Evolutionary conservation across 2,888 invertebrate genomes (phyloP).

Genomic region (Maniola hyperantus): DNA sequence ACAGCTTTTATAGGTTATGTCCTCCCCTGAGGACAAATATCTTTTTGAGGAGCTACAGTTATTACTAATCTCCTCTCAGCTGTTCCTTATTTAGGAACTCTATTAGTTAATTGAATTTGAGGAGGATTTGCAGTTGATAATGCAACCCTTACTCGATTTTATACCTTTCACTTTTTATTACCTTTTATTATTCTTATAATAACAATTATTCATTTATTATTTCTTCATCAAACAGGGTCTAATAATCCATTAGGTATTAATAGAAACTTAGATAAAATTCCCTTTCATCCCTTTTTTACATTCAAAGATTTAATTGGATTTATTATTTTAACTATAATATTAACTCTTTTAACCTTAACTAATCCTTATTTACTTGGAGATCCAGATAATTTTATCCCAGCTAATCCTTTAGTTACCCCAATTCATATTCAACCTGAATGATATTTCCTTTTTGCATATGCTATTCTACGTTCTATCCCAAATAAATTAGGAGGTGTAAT

Average conservation of each 20-base stretch:
- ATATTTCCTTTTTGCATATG: too few relatives aligned
- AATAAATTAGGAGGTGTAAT: too few relatives aligned
- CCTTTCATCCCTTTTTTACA: conserved; percentile 86
- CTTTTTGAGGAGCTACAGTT: conserved; percentile 91
- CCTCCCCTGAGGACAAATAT: conserved; percentile 84
- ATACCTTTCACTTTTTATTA: conserved; percentile 87
- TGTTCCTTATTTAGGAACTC: conserved; percentile 85
- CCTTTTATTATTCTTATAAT: conserved; percentile 83
- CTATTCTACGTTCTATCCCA: too few relatives aligned
- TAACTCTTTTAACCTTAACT: conserved; percentile 78
- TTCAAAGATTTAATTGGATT: conserved; percentile 85
- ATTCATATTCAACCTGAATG: conserved; percentile 92
- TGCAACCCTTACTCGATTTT: conserved; percentile 89
- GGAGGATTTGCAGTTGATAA: conserved; percentile 89
- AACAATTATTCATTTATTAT: conserved; percentile 82
- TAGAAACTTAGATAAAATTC: conserved; percentile 86
- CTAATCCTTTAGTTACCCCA: conserved; percentile 87
- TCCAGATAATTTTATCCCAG: conserved; percentile 88
- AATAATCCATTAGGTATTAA: conserved; percentile 82
- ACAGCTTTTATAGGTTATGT: conserved; percentile 91
- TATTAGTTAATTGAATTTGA: conserved; percentile 87
- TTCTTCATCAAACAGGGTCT: conserved; percentile 62
- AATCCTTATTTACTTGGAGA: conserved; percentile 85
- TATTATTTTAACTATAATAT: conserved; percentile 77
- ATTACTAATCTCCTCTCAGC: conserved; percentile 89